Conservation (phyloP, 2,888 invertebrate species). For the Platypus cylindrus region DNA sequence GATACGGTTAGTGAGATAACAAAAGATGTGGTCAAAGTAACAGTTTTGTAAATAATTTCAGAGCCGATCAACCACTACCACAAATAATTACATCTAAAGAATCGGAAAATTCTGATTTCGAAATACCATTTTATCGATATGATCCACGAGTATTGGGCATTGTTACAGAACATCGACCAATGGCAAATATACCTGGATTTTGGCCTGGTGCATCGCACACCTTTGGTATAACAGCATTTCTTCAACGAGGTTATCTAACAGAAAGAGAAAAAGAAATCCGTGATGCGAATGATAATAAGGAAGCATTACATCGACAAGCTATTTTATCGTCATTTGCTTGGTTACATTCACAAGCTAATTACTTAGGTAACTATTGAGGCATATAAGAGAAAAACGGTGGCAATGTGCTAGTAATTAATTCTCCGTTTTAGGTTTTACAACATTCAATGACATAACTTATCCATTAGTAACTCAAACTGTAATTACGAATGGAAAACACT, state of each 20-base stretch:
- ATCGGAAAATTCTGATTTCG: constrained; percentile 41
- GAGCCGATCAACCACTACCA: constrained; percentile 55
- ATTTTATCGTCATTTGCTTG: constrained; percentile 70
- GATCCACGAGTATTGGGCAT: constrained; percentile 53
- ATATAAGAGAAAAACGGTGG: background rate
- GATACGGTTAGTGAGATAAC: constrained; percentile 5
- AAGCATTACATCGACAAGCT: constrained; percentile 60
- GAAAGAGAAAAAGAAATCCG: constrained; percentile 35
- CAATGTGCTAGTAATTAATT: background rate
- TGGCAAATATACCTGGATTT: constrained; percentile 66
- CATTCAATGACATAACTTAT: constrained; percentile 80
- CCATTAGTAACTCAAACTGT: constrained; percentile 82
- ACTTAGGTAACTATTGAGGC: constrained; percentile 38
- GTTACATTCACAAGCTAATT: constrained; percentile 65
- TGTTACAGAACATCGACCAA: constrained; percentile 43
- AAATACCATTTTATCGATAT: constrained; percentile 45
- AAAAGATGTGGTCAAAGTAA: background rate
- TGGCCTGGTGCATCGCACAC: constrained; percentile 73
- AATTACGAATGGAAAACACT: constrained; percentile 75
- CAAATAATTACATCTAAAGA: constrained; percentile 47
- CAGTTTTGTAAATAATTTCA: constrained; percentile 30
- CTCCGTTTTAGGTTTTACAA: constrained; percentile 62
- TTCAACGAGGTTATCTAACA: constrained; percentile 49
- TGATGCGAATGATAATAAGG: constrained; percentile 44
- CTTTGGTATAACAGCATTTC: constrained; percentile 67